phyloP scores from a whole-genome alignment of 2,797 vertebrate species.

The Mormyrops boulengeri region DNA sequence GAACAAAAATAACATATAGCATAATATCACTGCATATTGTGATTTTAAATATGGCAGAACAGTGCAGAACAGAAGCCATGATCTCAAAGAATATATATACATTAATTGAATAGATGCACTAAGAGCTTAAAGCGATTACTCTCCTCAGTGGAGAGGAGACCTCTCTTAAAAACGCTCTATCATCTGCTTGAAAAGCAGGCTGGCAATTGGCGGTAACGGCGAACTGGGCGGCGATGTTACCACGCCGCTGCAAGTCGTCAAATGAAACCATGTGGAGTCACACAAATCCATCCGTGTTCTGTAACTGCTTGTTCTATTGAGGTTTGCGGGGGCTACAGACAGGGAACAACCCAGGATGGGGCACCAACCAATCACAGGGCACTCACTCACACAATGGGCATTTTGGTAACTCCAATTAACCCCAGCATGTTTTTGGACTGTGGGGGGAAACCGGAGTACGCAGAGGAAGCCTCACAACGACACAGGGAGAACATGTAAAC shows the following conservation, averaged over 20 bases:
- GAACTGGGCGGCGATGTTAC: not conserved
- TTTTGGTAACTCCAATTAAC: not conserved
- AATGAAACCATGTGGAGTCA: conserved; percentile 6
- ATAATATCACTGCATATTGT: not conserved
- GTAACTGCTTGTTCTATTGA: not conserved
- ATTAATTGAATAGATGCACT: not conserved
- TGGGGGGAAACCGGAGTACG: not conserved
- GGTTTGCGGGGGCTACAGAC: not conserved
- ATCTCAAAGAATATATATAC: not conserved
- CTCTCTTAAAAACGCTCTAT: not conserved
- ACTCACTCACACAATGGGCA: not conserved
- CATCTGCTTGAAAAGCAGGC: not conserved
- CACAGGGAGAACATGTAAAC: not conserved
- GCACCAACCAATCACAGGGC: not conserved
- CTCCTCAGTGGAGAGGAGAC: not conserved
- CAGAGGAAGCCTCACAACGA: not conserved
- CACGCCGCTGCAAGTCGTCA: not conserved
- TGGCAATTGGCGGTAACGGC: not conserved
- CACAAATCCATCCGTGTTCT: not conserved
- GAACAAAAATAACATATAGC: not conserved
- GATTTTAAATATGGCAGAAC: not conserved
- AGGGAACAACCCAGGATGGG: not conserved
- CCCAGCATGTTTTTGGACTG: not conserved
- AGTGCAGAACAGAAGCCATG: not conserved
- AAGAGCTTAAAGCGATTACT: not conserved